Evolutionary conservation across 37 sponge, comb jelly and placozoan species (phyloP), one percentile per base, ranked within the genome.

Genomic region (Spongilla lacustris): DNA sequence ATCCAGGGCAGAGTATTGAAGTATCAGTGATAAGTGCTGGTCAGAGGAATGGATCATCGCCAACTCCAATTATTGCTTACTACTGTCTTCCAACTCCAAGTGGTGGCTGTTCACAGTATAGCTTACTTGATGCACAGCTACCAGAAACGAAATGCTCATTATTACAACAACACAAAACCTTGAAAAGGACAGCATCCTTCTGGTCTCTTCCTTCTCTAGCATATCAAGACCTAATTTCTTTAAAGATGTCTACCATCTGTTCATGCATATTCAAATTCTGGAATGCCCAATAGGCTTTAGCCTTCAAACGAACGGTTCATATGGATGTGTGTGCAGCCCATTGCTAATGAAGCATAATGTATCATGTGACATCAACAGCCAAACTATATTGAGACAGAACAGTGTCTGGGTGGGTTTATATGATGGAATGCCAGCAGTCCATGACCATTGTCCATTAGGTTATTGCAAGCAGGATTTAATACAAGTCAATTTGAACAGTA

Each of bases 201-300:
- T 78, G 79, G 49, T 46, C 36, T 74, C 23, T 5, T 74, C 24
- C 35, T 74, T 33, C 35, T 22, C 32, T 33, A 72, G 29, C 21
- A 30, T 30, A 74, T 30, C 75, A 32, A 74, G 58, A 58, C 14
- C 58, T 17, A 58, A 58, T 17, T 58, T 58, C 35, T 30, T 30
- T 36, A 34, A 74, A 33, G 23, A 33, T 36, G 32, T 36, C 23
- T 33, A 36, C 23, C 31, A 33, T 4, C 23, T 80, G 23, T 80
- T 67, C 0, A 25, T 66, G 67, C 50, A 80, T n/a, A 66, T 80
- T 0, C 26, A 66, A 8, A 29, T 68, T 21, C 69, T 67, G 4
- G 35, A 32, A 10, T 80, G 80, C 30, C 80, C 80, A 25, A 34
- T 80, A 22, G 80, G 80, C 27, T 80, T 80, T 66, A 17, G 22